Evolutionary conservation across 2,888 invertebrate species (phyloP).

Genomic region (Calameuta filiformis): DNA sequence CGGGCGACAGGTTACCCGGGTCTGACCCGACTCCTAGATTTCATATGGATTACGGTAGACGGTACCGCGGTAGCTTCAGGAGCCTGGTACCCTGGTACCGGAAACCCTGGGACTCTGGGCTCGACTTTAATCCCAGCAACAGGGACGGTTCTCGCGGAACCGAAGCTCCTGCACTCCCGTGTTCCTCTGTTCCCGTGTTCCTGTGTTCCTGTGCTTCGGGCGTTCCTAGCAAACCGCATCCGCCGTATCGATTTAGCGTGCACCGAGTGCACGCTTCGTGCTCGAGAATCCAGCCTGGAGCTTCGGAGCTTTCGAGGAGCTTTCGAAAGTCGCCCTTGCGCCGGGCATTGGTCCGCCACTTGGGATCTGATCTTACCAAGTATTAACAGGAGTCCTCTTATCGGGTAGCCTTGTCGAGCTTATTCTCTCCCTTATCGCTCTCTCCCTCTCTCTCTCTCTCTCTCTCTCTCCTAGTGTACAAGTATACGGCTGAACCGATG

Average conservation of each 20-base stretch:
- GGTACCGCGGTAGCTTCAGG: neutral
- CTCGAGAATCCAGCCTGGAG: conserved; percentile 24
- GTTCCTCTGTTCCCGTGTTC: neutral
- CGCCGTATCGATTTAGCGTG: conserved; percentile 37
- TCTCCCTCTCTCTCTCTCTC: no score
- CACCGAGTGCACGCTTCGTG: conserved; percentile 33
- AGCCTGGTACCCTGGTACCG: neutral
- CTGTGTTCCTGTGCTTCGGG: conserved; percentile 10
- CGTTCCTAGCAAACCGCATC: conserved; percentile 13
- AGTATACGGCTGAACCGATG: no score
- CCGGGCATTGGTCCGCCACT: no score
- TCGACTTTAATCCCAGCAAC: neutral
- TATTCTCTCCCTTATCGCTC: no score
- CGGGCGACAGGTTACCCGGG: conserved; percentile 1
- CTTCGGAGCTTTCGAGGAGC: conserved; percentile 7
- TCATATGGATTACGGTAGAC: neutral
- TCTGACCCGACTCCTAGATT: neutral
- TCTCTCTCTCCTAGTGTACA: no score
- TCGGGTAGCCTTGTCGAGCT: no score
- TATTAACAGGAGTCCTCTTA: no score
- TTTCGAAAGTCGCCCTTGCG: no score
- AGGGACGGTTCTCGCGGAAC: conserved; percentile 9
- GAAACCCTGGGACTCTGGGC: neutral
- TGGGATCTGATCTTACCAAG: no score
- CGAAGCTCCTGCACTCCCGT: neutral